Conservation (phyloP, 2,888 invertebrate genomes). For the Kuschelorhynchus macadamiae region DNA sequence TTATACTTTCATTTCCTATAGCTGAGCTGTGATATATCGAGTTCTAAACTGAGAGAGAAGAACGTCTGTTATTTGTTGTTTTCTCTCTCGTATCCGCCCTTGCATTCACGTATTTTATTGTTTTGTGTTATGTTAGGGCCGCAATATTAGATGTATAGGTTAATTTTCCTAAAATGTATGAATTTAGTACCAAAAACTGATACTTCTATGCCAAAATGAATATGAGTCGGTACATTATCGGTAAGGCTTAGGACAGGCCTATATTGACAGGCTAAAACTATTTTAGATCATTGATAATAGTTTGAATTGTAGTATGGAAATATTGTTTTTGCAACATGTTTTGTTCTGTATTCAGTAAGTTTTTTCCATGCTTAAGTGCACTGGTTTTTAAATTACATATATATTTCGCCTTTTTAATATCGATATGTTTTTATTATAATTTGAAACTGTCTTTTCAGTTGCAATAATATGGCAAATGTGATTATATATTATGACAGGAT, state of each 20-base stretch:
- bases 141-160: slow-evolving; percentile 9
- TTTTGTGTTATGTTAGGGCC: slow-evolving; percentile 29
- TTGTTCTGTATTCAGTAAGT: slow-evolving; percentile 21
- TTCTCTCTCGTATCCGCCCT: slow-evolving; percentile 17
- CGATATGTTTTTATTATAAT: too few relatives aligned
- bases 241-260: background rate
- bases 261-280: slow-evolving; percentile 10
- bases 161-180: slow-evolving; percentile 3
- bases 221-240: slow-evolving; percentile 1
- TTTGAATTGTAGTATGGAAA: slow-evolving; percentile 23
- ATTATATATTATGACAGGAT: too few relatives aligned
- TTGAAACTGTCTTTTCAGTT: too few relatives aligned
- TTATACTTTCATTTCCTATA: too few relatives aligned
- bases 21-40: slow-evolving; percentile 40
- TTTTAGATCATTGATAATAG: slow-evolving; percentile 32
- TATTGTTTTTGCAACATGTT: slow-evolving; percentile 16
- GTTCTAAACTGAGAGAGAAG: slow-evolving; percentile 22
- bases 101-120: slow-evolving; percentile 24
- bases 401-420: too few relatives aligned
- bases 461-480: too few relatives aligned
- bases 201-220: slow-evolving; percentile 44
- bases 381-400: background rate
- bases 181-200: slow-evolving; percentile 41
- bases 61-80: slow-evolving; percentile 36
- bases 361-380: background rate